Conservation (phyloP, 2,888 invertebrate species). For the Argynnis bischoffii region DNA sequence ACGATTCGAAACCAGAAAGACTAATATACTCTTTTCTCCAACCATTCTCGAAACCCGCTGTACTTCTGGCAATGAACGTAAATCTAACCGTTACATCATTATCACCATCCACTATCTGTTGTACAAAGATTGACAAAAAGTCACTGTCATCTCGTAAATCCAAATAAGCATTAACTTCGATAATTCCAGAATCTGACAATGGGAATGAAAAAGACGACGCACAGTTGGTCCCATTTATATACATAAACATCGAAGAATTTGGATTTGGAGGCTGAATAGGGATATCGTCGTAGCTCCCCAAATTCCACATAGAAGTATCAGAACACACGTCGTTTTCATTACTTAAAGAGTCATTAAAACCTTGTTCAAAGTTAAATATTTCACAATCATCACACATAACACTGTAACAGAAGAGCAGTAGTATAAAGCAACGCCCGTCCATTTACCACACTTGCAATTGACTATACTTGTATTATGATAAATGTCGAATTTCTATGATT, state of each 20-base stretch:
- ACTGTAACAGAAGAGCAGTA: constrained; percentile 28
- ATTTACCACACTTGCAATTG: constrained; percentile 26
- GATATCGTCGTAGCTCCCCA: constrained; percentile 47
- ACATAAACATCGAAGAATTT: constrained; percentile 47
- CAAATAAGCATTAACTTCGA: constrained; percentile 56
- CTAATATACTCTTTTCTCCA: constrained; percentile 41
- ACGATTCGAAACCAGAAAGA: constrained; percentile 38
- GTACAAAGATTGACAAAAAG: constrained; percentile 49
- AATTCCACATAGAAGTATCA: constrained; percentile 47
- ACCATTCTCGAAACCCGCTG: constrained; percentile 38
- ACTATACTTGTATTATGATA: constrained; percentile 41
- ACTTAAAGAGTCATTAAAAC: constrained; percentile 42
- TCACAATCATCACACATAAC: constrained; percentile 46
- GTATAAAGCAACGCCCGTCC: constrained; percentile 11
- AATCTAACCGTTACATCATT: constrained; percentile 42
- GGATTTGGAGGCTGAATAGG: constrained; percentile 45
- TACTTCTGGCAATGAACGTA: constrained; percentile 28
- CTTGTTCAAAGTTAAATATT: constrained; percentile 52
- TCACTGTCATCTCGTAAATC: constrained; percentile 42
- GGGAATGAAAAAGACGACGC: constrained; percentile 46
- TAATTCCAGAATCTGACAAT: constrained; percentile 47
- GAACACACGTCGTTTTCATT: constrained; percentile 45
- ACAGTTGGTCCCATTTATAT: constrained; percentile 43
- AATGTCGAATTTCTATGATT: constrained; percentile 41
- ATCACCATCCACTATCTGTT: constrained; percentile 42